These are phyloP conservation scores for Astropecten irregularis DNA, from an alignment of 53 echinoderm and acorn worm genomes.

Conservation along the genomic window DNA sequence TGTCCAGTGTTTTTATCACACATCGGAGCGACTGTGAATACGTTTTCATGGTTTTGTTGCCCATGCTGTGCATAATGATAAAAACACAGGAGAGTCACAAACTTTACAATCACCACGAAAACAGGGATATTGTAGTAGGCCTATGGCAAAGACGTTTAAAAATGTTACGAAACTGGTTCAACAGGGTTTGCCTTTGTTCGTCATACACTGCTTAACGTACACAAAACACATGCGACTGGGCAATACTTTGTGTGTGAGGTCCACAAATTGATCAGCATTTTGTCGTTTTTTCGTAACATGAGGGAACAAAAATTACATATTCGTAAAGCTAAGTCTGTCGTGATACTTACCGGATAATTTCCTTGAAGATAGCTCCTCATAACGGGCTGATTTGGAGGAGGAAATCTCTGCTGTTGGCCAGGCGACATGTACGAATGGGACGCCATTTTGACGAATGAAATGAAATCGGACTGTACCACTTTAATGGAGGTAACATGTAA, in stretches of 20 bases:
- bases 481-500: not conserved
- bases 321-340: not conserved
- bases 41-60: too few relatives aligned
- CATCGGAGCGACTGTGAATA: too few relatives aligned
- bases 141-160: too few relatives aligned
- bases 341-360: conserved; percentile 57
- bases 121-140: too few relatives aligned
- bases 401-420: conserved; percentile 82
- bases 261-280: too few relatives aligned
- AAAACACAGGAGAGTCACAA: too few relatives aligned
- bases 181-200: not conserved
- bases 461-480: conserved; percentile 8
- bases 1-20: too few relatives aligned
- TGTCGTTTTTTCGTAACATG: too few relatives aligned
- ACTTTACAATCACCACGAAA: too few relatives aligned
- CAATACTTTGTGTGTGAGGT: not conserved
- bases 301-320: not conserved
- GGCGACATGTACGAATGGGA: conserved; percentile 73
- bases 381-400: conserved; percentile 68
- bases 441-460: conserved; percentile 71
- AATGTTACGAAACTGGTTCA: conserved; percentile 12
- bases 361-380: conserved; percentile 80
- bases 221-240: too few relatives aligned
- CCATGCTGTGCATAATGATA: too few relatives aligned
- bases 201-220: too few relatives aligned